Conservation (phyloP, 2,113 vertebrate species). For the Onychostoma macrolepis region DNA sequence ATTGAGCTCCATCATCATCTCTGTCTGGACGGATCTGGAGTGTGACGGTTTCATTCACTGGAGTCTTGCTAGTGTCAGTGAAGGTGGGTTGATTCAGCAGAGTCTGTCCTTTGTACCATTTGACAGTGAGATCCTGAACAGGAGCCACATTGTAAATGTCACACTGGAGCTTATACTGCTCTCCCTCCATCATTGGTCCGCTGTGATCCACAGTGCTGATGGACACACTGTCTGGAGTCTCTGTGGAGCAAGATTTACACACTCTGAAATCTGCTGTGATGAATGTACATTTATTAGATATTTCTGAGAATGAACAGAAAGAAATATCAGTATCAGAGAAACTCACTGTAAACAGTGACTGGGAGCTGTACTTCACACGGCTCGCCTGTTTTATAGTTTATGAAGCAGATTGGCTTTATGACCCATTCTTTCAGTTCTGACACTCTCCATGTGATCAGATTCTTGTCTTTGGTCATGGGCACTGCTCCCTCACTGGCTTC, state of each 20-base stretch:
- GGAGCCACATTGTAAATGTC: too few relatives aligned
- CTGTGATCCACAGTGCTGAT: conserved; percentile 12
- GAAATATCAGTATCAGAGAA: conserved; percentile 42
- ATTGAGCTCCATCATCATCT: conserved; percentile 34
- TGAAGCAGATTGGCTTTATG: too few relatives aligned
- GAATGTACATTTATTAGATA: too few relatives aligned
- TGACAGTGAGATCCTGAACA: too few relatives aligned
- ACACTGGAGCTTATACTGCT: too few relatives aligned
- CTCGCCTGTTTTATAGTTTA: rapidly evolving
- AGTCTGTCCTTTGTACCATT: too few relatives aligned
- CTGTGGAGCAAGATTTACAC: background rate
- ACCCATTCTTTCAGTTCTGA: too few relatives aligned
- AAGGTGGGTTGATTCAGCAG: background rate
- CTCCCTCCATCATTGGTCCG: background rate
- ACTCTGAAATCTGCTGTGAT: background rate
- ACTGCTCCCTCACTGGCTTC: background rate
- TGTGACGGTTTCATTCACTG: background rate
- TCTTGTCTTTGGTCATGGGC: rapidly evolving
- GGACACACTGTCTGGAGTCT: conserved; percentile 43
- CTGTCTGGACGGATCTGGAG: conserved; percentile 44
- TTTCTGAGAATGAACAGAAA: too few relatives aligned
- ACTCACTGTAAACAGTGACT: background rate
- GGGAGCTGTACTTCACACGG: too few relatives aligned
- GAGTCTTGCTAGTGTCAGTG: background rate
- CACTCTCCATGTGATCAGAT: too few relatives aligned